Evolutionary conservation across 1,140 invertebrate species (phyloP).

Genomic region (Venturia canescens): DNA sequence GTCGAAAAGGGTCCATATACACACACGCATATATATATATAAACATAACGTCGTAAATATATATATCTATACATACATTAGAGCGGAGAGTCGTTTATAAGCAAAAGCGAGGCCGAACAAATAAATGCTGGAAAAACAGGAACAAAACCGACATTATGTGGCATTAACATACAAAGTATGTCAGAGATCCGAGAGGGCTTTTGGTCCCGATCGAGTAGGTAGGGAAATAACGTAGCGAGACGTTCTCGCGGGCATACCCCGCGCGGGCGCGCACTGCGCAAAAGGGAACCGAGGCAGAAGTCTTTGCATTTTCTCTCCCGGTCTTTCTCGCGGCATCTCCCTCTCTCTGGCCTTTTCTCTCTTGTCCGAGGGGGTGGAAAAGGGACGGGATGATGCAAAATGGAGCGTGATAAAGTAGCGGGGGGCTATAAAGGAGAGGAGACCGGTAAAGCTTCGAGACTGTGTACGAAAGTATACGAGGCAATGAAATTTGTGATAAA

Average conservation of each 20-base stretch:
- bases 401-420: slow-evolving; percentile 45
- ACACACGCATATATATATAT: slow-evolving; percentile 18
- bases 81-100: slow-evolving; percentile 55
- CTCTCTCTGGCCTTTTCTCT: background rate
- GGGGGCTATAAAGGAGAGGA: background rate
- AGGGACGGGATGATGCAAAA: slow-evolving; percentile 40
- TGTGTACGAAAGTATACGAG: background rate
- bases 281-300: slow-evolving; percentile 3
- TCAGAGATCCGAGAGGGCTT: slow-evolving; percentile 66
- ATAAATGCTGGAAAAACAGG: slow-evolving; percentile 75
- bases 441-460: slow-evolving; percentile 9
- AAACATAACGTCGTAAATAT: too few species aligned
- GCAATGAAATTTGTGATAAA: background rate
- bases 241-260: slow-evolving; percentile 12
- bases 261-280: background rate
- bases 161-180: slow-evolving; percentile 78
- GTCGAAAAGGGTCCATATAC: slow-evolving; percentile 27
- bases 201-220: background rate
- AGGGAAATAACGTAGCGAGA: slow-evolving; percentile 17
- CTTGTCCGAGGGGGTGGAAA: slow-evolving; percentile 48
- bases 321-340: background rate
- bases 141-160: slow-evolving; percentile 76
- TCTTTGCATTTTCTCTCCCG: slow-evolving; percentile 9
- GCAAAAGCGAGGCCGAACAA: slow-evolving; percentile 70
- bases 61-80: too few species aligned